Conservation (phyloP, 1,140 invertebrate species). For the Drosophila sp. region DNA sequence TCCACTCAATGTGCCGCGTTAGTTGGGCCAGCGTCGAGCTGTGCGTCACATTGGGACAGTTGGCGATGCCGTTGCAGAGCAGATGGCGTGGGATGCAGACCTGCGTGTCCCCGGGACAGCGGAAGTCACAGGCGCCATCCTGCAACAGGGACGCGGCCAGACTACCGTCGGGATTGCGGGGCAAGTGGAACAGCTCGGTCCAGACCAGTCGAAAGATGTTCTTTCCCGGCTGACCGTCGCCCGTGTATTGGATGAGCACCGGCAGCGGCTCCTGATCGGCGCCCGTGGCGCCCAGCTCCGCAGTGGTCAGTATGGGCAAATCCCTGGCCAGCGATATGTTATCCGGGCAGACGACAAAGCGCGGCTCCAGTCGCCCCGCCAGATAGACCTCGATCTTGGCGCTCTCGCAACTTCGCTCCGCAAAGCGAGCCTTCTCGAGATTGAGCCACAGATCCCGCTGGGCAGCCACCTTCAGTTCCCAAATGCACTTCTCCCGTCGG, state of each 20-base stretch:
- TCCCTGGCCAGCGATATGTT: slow-evolving; percentile 92
- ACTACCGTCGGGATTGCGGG: slow-evolving; percentile 92
- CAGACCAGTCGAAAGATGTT: slow-evolving; percentile 94
- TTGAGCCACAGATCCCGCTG: slow-evolving; percentile 94
- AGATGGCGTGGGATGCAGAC: slow-evolving; percentile 92
- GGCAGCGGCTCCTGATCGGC: slow-evolving; percentile 87
- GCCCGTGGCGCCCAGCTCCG: slow-evolving; percentile 88
- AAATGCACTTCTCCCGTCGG: slow-evolving; percentile 92
- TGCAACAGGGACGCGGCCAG: slow-evolving; percentile 89
- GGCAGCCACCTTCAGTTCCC: slow-evolving; percentile 92
- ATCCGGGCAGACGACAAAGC: slow-evolving; percentile 92
- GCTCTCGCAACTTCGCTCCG: slow-evolving; percentile 91
- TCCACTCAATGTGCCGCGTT: slow-evolving; percentile 86
- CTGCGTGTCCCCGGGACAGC: slow-evolving; percentile 92
- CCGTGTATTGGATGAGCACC: slow-evolving; percentile 89
- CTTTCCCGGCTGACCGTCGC: slow-evolving; percentile 87
- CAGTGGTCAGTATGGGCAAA: slow-evolving; percentile 90
- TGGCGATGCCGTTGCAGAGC: slow-evolving; percentile 93
- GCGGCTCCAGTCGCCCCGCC: slow-evolving; percentile 88
- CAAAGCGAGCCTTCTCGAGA: slow-evolving; percentile 94
- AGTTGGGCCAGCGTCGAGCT: slow-evolving; percentile 85
- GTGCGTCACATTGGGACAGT: slow-evolving; percentile 89
- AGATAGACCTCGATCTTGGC: slow-evolving; percentile 93
- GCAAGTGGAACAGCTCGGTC: slow-evolving; percentile 94
- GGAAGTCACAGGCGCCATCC: slow-evolving; percentile 90